phyloP scores from a whole-genome alignment of 2,113 vertebrate genomes.

The Tapirus terrestris region DNA sequence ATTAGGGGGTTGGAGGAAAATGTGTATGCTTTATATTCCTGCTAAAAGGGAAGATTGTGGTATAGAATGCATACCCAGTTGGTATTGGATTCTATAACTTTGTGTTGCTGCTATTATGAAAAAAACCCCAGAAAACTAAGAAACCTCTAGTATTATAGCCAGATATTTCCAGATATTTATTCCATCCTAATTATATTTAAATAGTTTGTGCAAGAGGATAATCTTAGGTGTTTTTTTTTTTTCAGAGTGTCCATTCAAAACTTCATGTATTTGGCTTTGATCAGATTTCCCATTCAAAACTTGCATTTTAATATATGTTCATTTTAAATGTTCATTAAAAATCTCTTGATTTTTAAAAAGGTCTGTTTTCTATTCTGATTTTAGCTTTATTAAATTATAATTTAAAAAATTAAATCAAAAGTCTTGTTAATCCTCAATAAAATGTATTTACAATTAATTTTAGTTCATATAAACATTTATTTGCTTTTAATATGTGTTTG shows the following conservation, averaged over 20 bases:
- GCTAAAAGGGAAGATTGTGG: neutral
- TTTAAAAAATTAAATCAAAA: neutral
- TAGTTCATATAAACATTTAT: neutral
- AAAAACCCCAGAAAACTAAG: neutral
- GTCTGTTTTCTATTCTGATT: neutral
- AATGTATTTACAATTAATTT: neutral
- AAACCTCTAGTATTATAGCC: neutral
- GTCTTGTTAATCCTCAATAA: neutral
- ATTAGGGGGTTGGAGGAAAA: neutral
- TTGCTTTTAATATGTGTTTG: neutral
- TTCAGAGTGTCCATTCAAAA: neutral
- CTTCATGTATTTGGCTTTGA: neutral
- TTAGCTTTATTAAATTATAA: neutral
- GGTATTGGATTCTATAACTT: neutral
- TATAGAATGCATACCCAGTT: neutral
- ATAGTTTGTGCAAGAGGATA: neutral
- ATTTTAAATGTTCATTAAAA: slow-evolving; percentile 1
- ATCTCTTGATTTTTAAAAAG: slow-evolving; percentile 31
- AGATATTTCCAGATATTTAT: neutral
- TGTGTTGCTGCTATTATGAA: neutral
- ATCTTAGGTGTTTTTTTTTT: neutral
- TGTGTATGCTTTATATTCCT: neutral
- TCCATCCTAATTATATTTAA: neutral
- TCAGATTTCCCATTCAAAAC: neutral
- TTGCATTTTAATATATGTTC: neutral